Evolutionary conservation across 2,797 vertebrate genomes (phyloP), one percentile per base, ranked within the genome.

Genomic region (Diplodus sargus): DNA sequence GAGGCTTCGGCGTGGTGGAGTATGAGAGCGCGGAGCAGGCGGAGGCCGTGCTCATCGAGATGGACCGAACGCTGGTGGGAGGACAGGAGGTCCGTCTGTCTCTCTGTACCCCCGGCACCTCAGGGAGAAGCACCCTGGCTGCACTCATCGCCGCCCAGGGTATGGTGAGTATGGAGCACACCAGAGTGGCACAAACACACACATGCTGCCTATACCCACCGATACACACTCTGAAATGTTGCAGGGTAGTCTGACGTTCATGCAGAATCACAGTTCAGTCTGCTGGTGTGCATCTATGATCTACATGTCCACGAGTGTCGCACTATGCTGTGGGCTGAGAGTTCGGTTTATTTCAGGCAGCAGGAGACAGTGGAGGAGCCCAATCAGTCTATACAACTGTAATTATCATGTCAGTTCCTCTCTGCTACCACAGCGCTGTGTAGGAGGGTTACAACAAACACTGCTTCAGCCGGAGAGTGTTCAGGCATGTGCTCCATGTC

Each of bases 101-200:
- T 0, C 97, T 96, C 91, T 99, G 98, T 69, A 96, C 96, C 72
- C 98, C 98, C 0, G 98, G 98, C 66, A 96, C 97, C 0, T 95
- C 98, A 0, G 98, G 98, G n/a, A 95, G 98, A 85, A 97, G 98
- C 92, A 99, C 97, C 0, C 86, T 99, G 80, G 98, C 98, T 17
- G 97, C 98, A 0, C 94, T 99, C 56, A 98, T 99, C 52, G 98
- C 98, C 2, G 97, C 97, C 0, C 98, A 99, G 61, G 96, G 96
- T 39, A 97, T 98, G 98, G 98, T 99, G 93, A 97, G 97, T 91
- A 88, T 30, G 22, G 67, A 4, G 28, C 13, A 20, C 10, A 0
- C 48, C 25, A 30, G 23, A 69, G n/a, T 65, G 1, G 16, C 65
- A 39, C 22, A 16, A 23, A 22, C 28, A 45, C n/a, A 51, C 16